phyloP scores from a whole-genome alignment of 2,113 vertebrate genomes.

The Myodes glareolus region DNA sequence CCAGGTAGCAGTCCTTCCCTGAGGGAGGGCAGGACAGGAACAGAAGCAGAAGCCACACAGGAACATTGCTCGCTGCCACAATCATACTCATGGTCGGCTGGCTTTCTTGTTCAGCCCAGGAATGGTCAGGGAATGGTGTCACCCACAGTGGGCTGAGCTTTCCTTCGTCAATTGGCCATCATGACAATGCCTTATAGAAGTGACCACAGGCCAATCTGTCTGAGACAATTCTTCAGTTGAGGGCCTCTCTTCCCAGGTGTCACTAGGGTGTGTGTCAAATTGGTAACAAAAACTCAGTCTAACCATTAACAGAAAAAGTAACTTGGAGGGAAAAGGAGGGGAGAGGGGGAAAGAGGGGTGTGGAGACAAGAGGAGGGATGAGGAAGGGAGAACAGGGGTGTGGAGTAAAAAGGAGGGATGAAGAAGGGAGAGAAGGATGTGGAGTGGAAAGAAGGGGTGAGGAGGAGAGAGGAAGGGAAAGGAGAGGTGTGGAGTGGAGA shows the following conservation, averaged over 20 bases:
- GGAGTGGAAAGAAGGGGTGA: background rate
- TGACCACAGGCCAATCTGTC: background rate
- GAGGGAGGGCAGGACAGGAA: background rate
- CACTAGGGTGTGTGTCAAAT: background rate
- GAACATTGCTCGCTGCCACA: background rate
- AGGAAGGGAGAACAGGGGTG: background rate
- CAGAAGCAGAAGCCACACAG: background rate
- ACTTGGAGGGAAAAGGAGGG: background rate
- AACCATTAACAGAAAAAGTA: conserved; percentile 23
- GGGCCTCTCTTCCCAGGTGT: background rate
- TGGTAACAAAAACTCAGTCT: background rate
- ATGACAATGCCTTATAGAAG: background rate
- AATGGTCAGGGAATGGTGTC: background rate
- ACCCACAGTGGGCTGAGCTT: background rate
- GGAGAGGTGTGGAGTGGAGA: too few species aligned
- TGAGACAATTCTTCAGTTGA: background rate
- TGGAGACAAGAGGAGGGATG: background rate
- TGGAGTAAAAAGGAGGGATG: background rate
- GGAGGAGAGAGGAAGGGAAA: background rate
- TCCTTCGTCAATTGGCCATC: too few species aligned
- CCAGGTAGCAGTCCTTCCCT: background rate
- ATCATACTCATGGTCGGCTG: too few species aligned
- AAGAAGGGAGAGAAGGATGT: background rate
- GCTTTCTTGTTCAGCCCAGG: background rate
- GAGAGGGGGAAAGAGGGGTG: background rate